Base-by-base conservation (phyloP, 92 coral and sea anemone genomes). In the Paragorgia papillata region DNA sequence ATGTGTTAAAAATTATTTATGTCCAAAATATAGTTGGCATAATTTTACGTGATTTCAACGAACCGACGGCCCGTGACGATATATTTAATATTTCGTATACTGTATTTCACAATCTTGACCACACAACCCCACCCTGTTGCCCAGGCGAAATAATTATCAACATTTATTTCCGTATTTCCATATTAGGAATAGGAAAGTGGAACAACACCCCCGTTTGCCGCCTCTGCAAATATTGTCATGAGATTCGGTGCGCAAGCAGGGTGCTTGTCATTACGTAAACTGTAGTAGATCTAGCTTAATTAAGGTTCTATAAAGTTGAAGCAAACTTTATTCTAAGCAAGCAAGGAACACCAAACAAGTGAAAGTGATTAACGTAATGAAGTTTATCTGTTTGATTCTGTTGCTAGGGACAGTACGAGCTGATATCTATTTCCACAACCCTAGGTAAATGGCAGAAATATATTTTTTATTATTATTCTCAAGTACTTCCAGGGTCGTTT, bases 381-480 rank as follows among this genome's bases (percentile, higher is more conserved):
- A 56, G 25, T 17, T 87, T 51, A 34, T 87, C 0, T 35, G 60
- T 0, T 50, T 84, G 2, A 73, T 66, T 61, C 40, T 83, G 40
- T 48, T 89, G 24, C 54, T 84, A 30, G 75, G 48, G 14, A 57
- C 60, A 37, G 90, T 65, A n/a, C 50, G 73, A 37, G 96, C 83
- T 21, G 97, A 92, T 73, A 84, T 92, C 33, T 92, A 92, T 63
- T 37, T 92, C 41, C 97, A 92, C 85, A 92, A 92, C 64, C 97
- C 97, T 12, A 91, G 97, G 97, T 92, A 81, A 48, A 15, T 30
- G 30, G 10, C 20, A 14, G 2, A 34, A 33, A 22, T 24, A 70
- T n/a, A 37, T 68, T 18, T 50, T 50, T 32, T 66, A 29, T 31
- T 53, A 7, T 24, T 10, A 5, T 17, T n/a, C 19, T 66, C 12